Evolutionary conservation across 2,888 invertebrate species (phyloP).

Genomic region (Agelastica alni): DNA sequence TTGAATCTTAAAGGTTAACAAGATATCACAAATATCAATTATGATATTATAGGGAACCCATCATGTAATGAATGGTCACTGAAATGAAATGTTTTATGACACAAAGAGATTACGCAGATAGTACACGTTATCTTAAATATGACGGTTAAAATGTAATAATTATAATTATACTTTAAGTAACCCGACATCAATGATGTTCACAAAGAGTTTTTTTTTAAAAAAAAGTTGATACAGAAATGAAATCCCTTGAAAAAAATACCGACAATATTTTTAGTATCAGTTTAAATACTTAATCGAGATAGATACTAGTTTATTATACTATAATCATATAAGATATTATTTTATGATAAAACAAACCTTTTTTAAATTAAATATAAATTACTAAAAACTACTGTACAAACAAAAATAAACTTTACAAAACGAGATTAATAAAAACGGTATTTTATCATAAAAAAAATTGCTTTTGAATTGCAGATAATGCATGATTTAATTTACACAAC

Average conservation of each 20-base stretch:
- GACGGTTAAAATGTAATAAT: neutral
- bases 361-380: neutral
- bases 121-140: neutral
- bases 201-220: too few relatives aligned
- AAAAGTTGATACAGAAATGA: too few relatives aligned
- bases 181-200: neutral
- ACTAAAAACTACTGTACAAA: neutral
- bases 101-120: neutral
- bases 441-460: neutral
- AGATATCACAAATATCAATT: neutral
- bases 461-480: neutral
- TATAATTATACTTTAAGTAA: neutral
- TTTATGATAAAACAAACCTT: neutral
- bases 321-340: too few relatives aligned
- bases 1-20: neutral
- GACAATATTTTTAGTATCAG: too few relatives aligned
- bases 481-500: neutral
- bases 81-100: too few relatives aligned
- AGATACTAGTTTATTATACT: neutral
- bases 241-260: too few relatives aligned
- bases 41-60: too few relatives aligned
- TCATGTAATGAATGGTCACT: too few relatives aligned
- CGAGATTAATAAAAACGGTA: neutral
- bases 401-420: neutral
- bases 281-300: neutral